Percentiles rank a stretch among this genome's conserved stretches.
phyloP scores from a whole-genome alignment of 2,888 invertebrate genomes.

The Chelonus formosanus region DNA sequence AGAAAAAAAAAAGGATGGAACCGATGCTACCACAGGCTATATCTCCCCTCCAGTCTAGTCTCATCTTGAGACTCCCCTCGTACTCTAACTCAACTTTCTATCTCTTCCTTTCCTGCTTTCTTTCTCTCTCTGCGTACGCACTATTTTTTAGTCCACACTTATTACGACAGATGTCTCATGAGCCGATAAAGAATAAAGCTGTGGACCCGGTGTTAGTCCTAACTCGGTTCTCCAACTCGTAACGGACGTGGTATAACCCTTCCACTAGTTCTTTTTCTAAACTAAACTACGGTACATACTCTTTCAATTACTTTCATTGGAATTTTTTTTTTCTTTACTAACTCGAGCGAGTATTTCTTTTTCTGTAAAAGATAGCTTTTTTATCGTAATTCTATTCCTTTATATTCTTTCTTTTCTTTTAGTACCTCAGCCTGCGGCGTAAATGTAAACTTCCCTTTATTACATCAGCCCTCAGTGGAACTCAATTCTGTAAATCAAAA shows the following conservation, averaged over 20 bases:
- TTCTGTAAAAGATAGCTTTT: too few relatives aligned
- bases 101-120: conserved; percentile 35
- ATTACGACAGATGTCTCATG: conserved; percentile 74
- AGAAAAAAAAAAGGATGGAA: conserved; percentile 1
- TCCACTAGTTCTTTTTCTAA: conserved; percentile 39
- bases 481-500: too few relatives aligned
- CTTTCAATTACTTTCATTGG: conserved; percentile 5
- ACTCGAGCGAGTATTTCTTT: too few relatives aligned
- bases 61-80: conserved; percentile 31
- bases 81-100: conserved; percentile 29
- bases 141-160: conserved; percentile 74
- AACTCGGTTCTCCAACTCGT: conserved; percentile 50
- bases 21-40: conserved; percentile 44
- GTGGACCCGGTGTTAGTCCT: conserved; percentile 48
- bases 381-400: too few relatives aligned
- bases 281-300: conserved; percentile 21
- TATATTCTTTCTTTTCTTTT: too few relatives aligned
- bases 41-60: conserved; percentile 33
- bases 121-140: conserved; percentile 66
- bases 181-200: conserved; percentile 63
- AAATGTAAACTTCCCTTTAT: too few relatives aligned
- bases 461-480: too few relatives aligned
- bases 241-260: conserved; percentile 37
- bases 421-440: too few relatives aligned
- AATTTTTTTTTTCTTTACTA: not conserved